These are phyloP conservation scores for Apodemia zela DNA, from an alignment of 2,888 invertebrate genomes.

Conservation along the genomic window DNA sequence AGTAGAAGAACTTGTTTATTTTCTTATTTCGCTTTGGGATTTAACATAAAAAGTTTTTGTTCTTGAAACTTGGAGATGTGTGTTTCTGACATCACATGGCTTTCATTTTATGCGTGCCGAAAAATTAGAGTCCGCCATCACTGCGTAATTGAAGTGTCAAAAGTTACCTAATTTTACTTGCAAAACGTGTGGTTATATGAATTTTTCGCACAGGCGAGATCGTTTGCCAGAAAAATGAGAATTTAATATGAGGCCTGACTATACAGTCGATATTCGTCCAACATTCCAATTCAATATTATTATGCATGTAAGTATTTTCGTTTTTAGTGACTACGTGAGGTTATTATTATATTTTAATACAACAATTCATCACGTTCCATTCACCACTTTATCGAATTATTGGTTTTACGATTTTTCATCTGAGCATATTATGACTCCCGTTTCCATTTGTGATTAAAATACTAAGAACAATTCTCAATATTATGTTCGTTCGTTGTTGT, in stretches of 20 bases:
- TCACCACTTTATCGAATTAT: not conserved
- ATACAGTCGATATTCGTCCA: constrained; percentile 74
- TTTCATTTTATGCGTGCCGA: constrained; percentile 46
- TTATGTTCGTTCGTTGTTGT: too few relatives aligned
- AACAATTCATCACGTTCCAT: constrained; percentile 1
- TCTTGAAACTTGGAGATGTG: constrained; percentile 57
- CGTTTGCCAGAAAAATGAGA: constrained; percentile 71
- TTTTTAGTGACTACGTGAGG: constrained; percentile 19
- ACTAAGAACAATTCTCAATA: too few relatives aligned
- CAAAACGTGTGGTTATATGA: constrained; percentile 75
- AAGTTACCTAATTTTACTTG: constrained; percentile 80
- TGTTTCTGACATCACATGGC: constrained; percentile 65
- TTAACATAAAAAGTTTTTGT: constrained; percentile 44
- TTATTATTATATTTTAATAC: constrained; percentile 3
- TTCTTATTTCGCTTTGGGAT: constrained; percentile 55
- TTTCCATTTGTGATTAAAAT: too few relatives aligned
- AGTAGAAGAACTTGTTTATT: constrained; percentile 65
- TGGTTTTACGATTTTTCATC: not conserved
- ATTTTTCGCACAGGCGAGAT: constrained; percentile 72
- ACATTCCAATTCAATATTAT: constrained; percentile 59
- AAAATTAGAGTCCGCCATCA: constrained; percentile 71
- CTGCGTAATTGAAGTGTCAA: constrained; percentile 79
- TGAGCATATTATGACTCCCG: too few relatives aligned
- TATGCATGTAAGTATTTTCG: constrained; percentile 49
- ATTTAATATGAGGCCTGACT: constrained; percentile 73